These are phyloP conservation scores for Polyodon spathula DNA, from an alignment of 2,113 vertebrate species.

Conservation along the genomic window DNA sequence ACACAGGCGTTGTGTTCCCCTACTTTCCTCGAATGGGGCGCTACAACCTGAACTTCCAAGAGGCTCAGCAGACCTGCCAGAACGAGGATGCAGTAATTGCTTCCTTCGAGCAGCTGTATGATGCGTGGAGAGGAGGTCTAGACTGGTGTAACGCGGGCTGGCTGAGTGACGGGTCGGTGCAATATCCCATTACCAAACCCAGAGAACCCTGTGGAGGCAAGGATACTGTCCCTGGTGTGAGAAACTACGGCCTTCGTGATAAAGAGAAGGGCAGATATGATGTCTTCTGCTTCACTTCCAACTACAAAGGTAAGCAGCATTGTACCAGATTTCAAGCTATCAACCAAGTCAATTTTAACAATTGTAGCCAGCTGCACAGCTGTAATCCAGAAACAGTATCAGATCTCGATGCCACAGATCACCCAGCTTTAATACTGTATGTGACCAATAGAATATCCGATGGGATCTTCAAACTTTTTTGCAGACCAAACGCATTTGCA, in stretches of 20 bases:
- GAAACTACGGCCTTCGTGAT: slow-evolving; percentile 78
- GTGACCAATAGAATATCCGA: too few species aligned
- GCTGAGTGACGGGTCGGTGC: slow-evolving; percentile 81
- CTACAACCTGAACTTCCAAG: slow-evolving; percentile 77
- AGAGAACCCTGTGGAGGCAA: slow-evolving; percentile 78
- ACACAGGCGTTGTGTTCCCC: slow-evolving; percentile 82
- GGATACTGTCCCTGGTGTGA: slow-evolving; percentile 65
- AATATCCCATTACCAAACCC: slow-evolving; percentile 86
- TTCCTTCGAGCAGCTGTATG: slow-evolving; percentile 71
- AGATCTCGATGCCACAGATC: too few species aligned
- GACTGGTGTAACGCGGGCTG: slow-evolving; percentile 97
- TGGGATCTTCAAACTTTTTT: too few species aligned
- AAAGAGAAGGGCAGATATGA: slow-evolving; percentile 70
- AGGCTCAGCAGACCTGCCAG: slow-evolving; percentile 65
- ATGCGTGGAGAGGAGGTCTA: slow-evolving; percentile 75
- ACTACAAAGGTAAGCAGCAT: slow-evolving; percentile 63
- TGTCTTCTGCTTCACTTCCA: slow-evolving; percentile 80
- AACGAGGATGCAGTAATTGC: slow-evolving; percentile 74
- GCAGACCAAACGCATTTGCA: too few species aligned
- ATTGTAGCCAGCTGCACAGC: too few species aligned
- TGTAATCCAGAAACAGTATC: too few species aligned
- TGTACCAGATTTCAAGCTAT: slow-evolving; percentile 1
- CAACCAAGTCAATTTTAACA: too few species aligned
- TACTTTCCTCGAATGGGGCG: slow-evolving; percentile 70
- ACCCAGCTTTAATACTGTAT: too few species aligned